Conservation (phyloP, 2,797 vertebrate genomes). For the Pygocentrus nattereri region DNA sequence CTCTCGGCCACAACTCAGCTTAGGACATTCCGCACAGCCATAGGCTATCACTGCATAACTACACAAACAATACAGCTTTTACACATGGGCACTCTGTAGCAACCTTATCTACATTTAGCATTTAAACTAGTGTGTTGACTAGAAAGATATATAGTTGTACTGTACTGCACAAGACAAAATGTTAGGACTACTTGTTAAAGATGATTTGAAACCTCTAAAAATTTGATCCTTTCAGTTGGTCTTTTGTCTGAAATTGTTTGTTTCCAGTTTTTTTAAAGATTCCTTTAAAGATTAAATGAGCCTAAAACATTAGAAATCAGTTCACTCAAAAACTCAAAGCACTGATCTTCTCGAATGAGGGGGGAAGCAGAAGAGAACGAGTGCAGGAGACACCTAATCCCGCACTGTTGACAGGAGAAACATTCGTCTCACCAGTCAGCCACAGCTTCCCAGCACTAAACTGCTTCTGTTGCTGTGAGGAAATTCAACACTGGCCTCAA, state of each 20-base stretch:
- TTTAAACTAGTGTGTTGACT: too few relatives aligned
- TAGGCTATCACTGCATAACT: constrained; percentile 89
- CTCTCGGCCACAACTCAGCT: constrained; percentile 85
- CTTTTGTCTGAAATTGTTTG: too few relatives aligned
- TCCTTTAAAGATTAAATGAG: too few relatives aligned
- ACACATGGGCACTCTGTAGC: neutral
- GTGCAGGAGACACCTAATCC: constrained; percentile 45
- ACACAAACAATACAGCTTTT: constrained; percentile 24
- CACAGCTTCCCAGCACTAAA: constrained; percentile 63
- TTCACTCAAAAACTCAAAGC: too few relatives aligned
- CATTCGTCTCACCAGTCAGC: constrained; percentile 26
- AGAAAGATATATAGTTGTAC: neutral
- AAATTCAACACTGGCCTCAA: constrained; percentile 57
- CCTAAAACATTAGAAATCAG: neutral
- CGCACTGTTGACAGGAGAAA: constrained; percentile 29
- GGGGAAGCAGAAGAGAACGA: constrained; percentile 22
- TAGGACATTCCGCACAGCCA: constrained; percentile 87
- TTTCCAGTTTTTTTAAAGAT: too few relatives aligned
- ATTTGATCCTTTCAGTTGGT: too few relatives aligned
- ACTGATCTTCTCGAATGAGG: constrained; percentile 45
- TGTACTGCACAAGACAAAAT: neutral
- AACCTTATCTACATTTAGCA: neutral
- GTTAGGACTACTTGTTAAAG: too few relatives aligned
- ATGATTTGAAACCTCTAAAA: too few relatives aligned
- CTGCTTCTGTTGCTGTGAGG: constrained; percentile 63